These are phyloP conservation scores for Clarias macrocephalus DNA, from an alignment of 2,113 vertebrate genomes.

Conservation along the genomic window DNA sequence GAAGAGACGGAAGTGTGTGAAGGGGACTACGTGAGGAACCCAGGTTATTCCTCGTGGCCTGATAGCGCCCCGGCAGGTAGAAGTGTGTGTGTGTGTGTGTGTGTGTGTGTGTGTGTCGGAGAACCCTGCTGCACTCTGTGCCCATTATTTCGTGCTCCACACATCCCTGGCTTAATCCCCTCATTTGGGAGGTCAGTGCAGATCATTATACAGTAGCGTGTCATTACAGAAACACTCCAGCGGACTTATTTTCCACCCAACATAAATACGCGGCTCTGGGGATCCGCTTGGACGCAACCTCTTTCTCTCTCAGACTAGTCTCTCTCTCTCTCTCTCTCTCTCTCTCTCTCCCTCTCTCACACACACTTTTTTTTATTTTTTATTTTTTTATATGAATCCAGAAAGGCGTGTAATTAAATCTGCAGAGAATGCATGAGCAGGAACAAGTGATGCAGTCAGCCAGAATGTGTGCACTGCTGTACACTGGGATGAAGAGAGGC, in stretches of 20 bases:
- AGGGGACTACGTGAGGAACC: not conserved
- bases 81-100: constrained; percentile 29
- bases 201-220: constrained; percentile 72
- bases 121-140: constrained; percentile 46
- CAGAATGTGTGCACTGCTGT: constrained; percentile 68
- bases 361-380: constrained; percentile 50
- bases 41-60: not conserved
- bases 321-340: constrained; percentile 13
- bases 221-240: constrained; percentile 71
- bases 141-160: constrained; percentile 66
- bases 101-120: constrained; percentile 47
- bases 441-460: constrained; percentile 72
- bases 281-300: constrained; percentile 54
- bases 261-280: constrained; percentile 73
- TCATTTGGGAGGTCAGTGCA: constrained; percentile 73
- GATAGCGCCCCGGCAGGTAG: constrained; percentile 62
- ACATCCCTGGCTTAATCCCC: constrained; percentile 72
- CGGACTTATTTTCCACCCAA: constrained; percentile 64
- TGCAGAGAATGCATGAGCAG: constrained; percentile 69
- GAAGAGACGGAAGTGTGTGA: constrained; percentile 30
- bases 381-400: constrained; percentile 65
- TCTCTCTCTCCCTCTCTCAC: constrained; percentile 19
- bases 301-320: constrained; percentile 14
- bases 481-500: constrained; percentile 70
- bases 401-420: constrained; percentile 75